Base-by-base conservation (phyloP, 2,113 vertebrate genomes). In the Ptilonorhynchus violaceus region DNA sequence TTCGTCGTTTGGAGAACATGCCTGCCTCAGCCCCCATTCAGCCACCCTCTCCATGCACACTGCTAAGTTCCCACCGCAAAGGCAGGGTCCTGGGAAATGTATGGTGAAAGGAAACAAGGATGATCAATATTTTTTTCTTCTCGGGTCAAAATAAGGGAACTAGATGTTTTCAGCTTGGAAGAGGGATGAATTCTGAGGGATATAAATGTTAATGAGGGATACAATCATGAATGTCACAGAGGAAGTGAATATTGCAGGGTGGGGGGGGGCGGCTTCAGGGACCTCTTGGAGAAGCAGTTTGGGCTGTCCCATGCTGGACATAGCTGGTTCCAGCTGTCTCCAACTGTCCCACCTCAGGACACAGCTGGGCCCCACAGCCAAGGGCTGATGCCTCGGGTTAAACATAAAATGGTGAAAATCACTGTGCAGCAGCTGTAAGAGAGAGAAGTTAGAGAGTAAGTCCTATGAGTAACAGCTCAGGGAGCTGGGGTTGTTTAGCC, bases 271-370 rank as follows among this genome's bases (percentile, higher is more conserved):
- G 18, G 30, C 16, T 27, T 18, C 16, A 62, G 23, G 3, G 0
- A 33, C 7, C 28, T 24, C 72, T 79, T 15, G 25, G 50, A 74
- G 30, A 46, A 28, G 41, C 11, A 9, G 4, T 23, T 4, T 3
- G 23, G 33, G 8, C 16, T 77, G 19, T 25, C 15, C 15, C 1
- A 0, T 8, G 31, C 11, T 5, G 5, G 64, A 55, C 17, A 35
- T 28, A 72, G n/a, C 4, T 4, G 1, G 19, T 41, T 67, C n/a
- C 72, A 63, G 47, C 6, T 4, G 0, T 10, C 12, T 83, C n/a
- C 47, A 16, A 0, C 2, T 3, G 2, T 68, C 5, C 11, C 25
- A 18, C 3, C 1, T 0, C 16, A 50, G 31, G 33, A 24, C 24
- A 35, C 2, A 0, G 49, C 21, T 52, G 30, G 16, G 22, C 42